Evolutionary conservation across 2,797 vertebrate species (phyloP).

Genomic region (Poeciliopsis infans): DNA sequence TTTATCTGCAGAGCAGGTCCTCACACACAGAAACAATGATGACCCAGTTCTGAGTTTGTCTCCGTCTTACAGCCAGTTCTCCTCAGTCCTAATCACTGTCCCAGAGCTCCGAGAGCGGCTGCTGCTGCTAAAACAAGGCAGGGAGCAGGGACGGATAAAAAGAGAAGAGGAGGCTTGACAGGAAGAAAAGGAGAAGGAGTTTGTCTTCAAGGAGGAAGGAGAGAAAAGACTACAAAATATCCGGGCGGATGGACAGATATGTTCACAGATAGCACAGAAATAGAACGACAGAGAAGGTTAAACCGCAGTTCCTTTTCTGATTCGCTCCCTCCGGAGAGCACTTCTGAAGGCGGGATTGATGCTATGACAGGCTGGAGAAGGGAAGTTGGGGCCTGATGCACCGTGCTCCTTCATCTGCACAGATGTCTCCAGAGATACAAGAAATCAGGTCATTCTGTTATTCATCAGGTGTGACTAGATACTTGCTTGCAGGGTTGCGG

Average conservation of each 20-base stretch:
- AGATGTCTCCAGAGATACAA: conserved; percentile 69
- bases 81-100: conserved; percentile 79
- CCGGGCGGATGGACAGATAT: conserved; percentile 59
- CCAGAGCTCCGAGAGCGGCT: conserved; percentile 63
- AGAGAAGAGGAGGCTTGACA: conserved; percentile 35
- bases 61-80: conserved; percentile 77
- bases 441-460: conserved; percentile 75
- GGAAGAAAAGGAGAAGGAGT: conserved; percentile 41
- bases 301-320: conserved; percentile 64
- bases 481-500: conserved; percentile 50
- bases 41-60: conserved; percentile 79
- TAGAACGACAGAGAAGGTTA: conserved; percentile 64
- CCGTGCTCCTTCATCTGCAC: conserved; percentile 67
- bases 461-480: conserved; percentile 72
- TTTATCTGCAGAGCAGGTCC: conserved; percentile 76
- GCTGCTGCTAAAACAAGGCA: conserved; percentile 60
- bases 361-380: conserved; percentile 73
- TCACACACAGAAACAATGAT: conserved; percentile 78
- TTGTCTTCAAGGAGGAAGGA: conserved; percentile 61
- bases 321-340: conserved; percentile 65
- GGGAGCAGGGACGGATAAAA: conserved; percentile 54
- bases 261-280: conserved; percentile 45
- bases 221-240: conserved; percentile 62
- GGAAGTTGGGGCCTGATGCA: conserved; percentile 64
- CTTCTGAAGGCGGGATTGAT: conserved; percentile 73